phyloP scores from a whole-genome alignment of 2,113 vertebrate genomes.

The Rhinoderma darwinii region DNA sequence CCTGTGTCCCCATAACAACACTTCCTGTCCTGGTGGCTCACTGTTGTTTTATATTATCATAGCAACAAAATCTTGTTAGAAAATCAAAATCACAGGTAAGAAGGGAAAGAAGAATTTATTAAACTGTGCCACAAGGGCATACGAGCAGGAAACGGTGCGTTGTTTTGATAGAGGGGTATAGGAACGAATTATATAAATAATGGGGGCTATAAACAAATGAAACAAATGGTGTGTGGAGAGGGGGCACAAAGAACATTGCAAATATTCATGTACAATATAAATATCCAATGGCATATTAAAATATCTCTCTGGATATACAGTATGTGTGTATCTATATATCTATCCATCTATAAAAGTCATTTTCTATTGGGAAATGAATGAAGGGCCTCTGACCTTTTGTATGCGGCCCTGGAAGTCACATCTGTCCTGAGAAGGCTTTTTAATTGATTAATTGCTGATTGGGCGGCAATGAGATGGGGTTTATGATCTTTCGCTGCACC shows the following conservation, averaged over 20 bases:
- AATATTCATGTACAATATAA: background rate
- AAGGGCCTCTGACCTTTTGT: slow-evolving; percentile 46
- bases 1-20: no score
- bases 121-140: no score
- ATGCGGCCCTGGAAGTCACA: slow-evolving; percentile 46
- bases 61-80: no score
- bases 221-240: background rate
- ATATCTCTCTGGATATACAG: background rate
- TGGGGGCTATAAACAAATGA: no score
- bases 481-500: slow-evolving; percentile 62
- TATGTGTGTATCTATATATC: background rate
- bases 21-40: no score
- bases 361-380: slow-evolving; percentile 24
- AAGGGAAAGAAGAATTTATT: no score
- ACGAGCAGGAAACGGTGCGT: no score
- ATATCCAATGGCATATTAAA: background rate
- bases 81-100: no score
- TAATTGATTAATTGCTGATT: slow-evolving; percentile 66
- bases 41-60: no score
- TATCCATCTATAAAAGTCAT: background rate
- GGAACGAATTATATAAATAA: no score
- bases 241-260: background rate
- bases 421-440: slow-evolving; percentile 50
- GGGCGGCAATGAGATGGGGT: slow-evolving; percentile 57
- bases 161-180: no score